These are phyloP conservation scores for Podotricha telesiphe DNA, from an alignment of 2,888 invertebrate genomes.

Conservation along the genomic window DNA sequence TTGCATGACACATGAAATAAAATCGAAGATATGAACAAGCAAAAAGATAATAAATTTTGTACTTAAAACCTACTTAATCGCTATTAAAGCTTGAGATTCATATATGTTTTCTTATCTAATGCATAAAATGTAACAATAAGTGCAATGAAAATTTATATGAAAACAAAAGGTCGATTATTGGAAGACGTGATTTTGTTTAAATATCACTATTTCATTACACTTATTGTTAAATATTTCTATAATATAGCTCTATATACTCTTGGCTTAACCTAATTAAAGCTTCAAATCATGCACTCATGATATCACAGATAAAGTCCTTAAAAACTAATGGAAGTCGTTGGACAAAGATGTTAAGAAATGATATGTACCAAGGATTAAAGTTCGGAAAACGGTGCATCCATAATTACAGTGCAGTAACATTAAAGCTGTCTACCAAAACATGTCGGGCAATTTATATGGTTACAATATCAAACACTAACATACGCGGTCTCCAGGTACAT, in stretches of 20 bases:
- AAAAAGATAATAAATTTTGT: slow-evolving; percentile 41
- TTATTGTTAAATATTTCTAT: slow-evolving; percentile 31
- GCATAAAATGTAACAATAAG: slow-evolving; percentile 29
- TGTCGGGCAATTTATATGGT: slow-evolving; percentile 67
- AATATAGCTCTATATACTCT: slow-evolving; percentile 31
- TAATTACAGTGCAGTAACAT: slow-evolving; percentile 79
- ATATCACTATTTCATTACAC: slow-evolving; percentile 27
- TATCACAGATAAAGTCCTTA: slow-evolving; percentile 73
- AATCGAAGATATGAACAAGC: slow-evolving; percentile 41
- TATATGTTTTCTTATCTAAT: slow-evolving; percentile 15
- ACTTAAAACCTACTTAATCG: slow-evolving; percentile 48
- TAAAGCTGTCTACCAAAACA: slow-evolving; percentile 84
- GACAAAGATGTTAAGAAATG: slow-evolving; percentile 42
- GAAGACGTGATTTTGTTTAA: slow-evolving; percentile 30
- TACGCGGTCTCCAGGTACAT: slow-evolving; percentile 55
- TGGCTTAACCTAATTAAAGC: slow-evolving; percentile 69
- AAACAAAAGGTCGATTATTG: slow-evolving; percentile 29
- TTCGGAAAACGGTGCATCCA: slow-evolving; percentile 65
- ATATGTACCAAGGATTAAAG: slow-evolving; percentile 54
- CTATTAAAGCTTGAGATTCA: slow-evolving; percentile 64
- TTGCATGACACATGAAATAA: slow-evolving; percentile 47
- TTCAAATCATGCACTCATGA: slow-evolving; percentile 59
- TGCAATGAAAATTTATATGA: slow-evolving; percentile 26
- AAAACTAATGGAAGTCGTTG: slow-evolving; percentile 75
- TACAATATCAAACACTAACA: slow-evolving; percentile 64